These are phyloP conservation scores for Strix aluco DNA, from an alignment of 2,113 vertebrate genomes.

Conservation along the genomic window DNA sequence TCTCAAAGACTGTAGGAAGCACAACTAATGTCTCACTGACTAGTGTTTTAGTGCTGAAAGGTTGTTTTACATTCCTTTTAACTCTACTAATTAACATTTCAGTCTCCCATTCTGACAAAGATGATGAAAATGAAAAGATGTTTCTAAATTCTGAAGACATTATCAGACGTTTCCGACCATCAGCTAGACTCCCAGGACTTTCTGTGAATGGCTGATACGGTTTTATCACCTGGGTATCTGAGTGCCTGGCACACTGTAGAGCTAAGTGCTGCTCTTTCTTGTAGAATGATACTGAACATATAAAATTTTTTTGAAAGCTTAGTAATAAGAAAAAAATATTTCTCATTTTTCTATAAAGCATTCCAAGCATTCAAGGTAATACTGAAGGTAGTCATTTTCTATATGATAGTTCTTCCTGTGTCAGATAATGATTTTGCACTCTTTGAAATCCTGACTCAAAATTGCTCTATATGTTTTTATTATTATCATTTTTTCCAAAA, in stretches of 20 bases:
- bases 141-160: constrained; percentile 3
- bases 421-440: constrained; percentile 45
- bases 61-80: not conserved
- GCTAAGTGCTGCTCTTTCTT: not conserved
- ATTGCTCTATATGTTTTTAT: constrained; percentile 47
- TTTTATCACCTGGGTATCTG: not conserved
- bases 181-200: not conserved
- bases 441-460: constrained; percentile 29
- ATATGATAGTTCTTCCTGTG: not conserved
- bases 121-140: not conserved
- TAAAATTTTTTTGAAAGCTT: not conserved
- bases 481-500: constrained; percentile 46
- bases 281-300: not conserved
- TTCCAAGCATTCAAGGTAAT: constrained; percentile 23
- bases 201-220: not conserved
- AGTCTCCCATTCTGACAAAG: constrained; percentile 20
- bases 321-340: not conserved
- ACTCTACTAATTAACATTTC: constrained; percentile 41
- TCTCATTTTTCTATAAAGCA: constrained; percentile 21
- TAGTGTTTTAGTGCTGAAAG: not conserved
- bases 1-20: not conserved
- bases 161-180: not conserved
- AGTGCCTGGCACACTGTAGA: not conserved
- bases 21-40: not conserved
- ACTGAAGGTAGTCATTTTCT: constrained; percentile 39